These are phyloP conservation scores for Urosaurus nigricauda DNA, from an alignment of 2,797 vertebrate species.

Conservation along the genomic window DNA sequence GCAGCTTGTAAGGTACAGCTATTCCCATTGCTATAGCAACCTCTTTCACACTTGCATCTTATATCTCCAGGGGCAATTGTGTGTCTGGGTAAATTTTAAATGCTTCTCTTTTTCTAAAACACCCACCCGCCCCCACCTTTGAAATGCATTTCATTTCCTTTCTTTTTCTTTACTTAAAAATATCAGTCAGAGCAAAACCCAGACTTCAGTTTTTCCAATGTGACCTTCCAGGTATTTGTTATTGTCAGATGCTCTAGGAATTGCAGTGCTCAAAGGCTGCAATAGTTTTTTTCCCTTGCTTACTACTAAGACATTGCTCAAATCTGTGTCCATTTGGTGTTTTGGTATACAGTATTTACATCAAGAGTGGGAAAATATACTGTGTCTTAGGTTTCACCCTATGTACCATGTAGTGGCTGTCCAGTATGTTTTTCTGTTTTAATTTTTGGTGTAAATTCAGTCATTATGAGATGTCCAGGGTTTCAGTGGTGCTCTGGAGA, in stretches of 20 bases:
- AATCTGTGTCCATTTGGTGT: not conserved
- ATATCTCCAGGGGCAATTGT: not conserved
- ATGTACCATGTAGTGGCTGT: no score
- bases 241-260: not conserved
- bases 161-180: slow-evolving; percentile 28
- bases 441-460: no score
- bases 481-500: no score
- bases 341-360: no score
- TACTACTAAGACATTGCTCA: not conserved
- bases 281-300: not conserved
- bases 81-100: not conserved
- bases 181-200: not conserved
- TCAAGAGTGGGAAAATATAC: no score
- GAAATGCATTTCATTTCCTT: not conserved
- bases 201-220: not conserved
- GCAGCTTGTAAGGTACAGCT: not conserved
- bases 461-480: no score
- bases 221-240: no score
- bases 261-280: not conserved
- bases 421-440: no score
- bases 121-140: not conserved
- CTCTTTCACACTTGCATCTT: not conserved
- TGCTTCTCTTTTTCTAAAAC: not conserved
- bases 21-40: slow-evolving; percentile 32
- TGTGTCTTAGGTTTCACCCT: no score